Conservation (phyloP, 2,797 vertebrate genomes). For the Spinus olivaceus region DNA sequence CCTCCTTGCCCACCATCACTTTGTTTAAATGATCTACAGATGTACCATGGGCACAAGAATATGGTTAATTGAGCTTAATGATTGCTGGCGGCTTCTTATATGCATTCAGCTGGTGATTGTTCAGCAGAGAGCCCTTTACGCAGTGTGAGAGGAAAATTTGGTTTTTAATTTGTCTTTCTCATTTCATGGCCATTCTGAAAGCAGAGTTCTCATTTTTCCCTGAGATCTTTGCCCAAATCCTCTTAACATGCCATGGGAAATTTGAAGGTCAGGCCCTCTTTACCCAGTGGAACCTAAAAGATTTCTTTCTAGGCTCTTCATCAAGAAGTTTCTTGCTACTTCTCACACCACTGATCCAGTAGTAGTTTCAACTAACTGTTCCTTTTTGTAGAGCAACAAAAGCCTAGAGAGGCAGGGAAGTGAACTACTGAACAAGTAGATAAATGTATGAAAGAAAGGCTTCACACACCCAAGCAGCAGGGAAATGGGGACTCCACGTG, state of each 20-base stretch:
- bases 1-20: background rate
- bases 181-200: background rate
- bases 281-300: background rate
- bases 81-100: background rate
- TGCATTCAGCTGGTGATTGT: constrained; percentile 5
- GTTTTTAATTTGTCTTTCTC: background rate
- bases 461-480: background rate
- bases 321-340: background rate
- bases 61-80: constrained; percentile 47
- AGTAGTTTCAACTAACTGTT: background rate
- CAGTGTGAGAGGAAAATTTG: background rate
- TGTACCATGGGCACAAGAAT: constrained; percentile 34
- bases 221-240: background rate
- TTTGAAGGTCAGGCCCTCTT: background rate
- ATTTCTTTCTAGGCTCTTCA: background rate
- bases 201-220: background rate
- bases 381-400: background rate
- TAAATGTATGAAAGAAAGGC: background rate
- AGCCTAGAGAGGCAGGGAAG: background rate
- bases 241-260: background rate
- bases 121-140: background rate
- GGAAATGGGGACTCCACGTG: accelerated
- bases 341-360: background rate
- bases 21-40: constrained; percentile 55
- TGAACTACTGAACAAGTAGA: background rate